These are phyloP conservation scores for Eutolmus rufibarbis DNA, from an alignment of 2,888 invertebrate species.

Conservation along the genomic window DNA sequence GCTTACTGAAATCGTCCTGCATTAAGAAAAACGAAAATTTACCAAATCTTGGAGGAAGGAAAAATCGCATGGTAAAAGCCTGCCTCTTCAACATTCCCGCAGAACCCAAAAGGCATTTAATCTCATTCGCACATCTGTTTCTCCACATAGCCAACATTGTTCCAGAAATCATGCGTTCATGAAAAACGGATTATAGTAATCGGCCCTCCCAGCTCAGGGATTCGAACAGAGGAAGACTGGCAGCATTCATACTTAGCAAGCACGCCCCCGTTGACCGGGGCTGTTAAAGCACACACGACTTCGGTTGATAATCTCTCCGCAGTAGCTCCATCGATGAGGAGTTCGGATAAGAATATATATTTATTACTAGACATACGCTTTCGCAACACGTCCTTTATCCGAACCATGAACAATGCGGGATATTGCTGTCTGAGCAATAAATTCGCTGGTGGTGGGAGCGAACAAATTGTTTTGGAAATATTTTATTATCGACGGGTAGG, in stretches of 20 bases:
- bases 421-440: conserved; percentile 7
- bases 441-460: not conserved
- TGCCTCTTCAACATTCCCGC: not conserved
- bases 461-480: conserved; percentile 27
- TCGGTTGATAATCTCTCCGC: not conserved
- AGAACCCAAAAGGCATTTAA: not conserved
- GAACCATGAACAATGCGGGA: not conserved
- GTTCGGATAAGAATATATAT: conserved; percentile 13
- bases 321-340: not conserved
- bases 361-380: conserved; percentile 7
- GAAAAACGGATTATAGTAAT: conserved; percentile 1
- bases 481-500: conserved; percentile 23
- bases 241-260: not conserved
- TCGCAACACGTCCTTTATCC: not conserved
- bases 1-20: not conserved
- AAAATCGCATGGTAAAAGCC: not conserved
- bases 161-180: not conserved
- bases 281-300: not conserved
- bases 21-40: not conserved
- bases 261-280: not conserved
- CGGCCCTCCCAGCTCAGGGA: not conserved
- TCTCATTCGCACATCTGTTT: conserved; percentile 10
- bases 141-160: not conserved
- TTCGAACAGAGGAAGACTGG: not conserved
- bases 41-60: not conserved